Base-by-base conservation (phyloP, 1,140 invertebrate species). In the Lucilia sericata region DNA sequence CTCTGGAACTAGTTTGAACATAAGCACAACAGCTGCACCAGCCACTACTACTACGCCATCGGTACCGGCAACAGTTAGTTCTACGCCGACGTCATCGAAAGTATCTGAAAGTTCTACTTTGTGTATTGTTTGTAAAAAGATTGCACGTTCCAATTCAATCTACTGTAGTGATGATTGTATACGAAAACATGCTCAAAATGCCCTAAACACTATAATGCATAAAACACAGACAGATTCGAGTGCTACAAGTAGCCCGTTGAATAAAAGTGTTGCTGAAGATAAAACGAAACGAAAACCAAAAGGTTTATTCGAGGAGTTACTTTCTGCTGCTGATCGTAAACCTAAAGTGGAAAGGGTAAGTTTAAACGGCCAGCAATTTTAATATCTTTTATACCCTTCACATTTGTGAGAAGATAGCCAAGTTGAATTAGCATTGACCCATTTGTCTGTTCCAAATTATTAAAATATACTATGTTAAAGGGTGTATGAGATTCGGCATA, bases 101-200 rank as follows among this genome's bases (percentile, higher is more conserved):
- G 14, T 60, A 88, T 78, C 55, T 87, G 42, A 86, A 80, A 21
- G 65, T 13, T 10, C 21, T 2, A 60, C 70, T 10, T 81, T 14
- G 7, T 96, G 95, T 87, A 94, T 96, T 49, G 94, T 96, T 30
- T 96, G 95, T 87, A 95, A 95, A 88, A 95, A 95, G 87, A 91
- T 94, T 86, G 93, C 95, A 1, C 91, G 95, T 86, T 90, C 93
- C 85, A 94, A 93, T 86, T 94, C 95, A 82, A 95, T 97, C 91
- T 98, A 97, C 91, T 99, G 98, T 88, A 96, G 96, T 86, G 95
- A 97, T 87, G 93, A 93, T 13, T 98, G 97, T 88, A 97, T 98
- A 87, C 92, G 95, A 65, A 95, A 95, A 85, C 96, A 98, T 92
- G 96, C 96, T 1, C 94, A 96, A 86, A 94, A 95, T 84, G 95